Percentiles rank a stretch among this genome's conserved stretches.
phyloP scores from a whole-genome alignment of 2,888 invertebrate species.

The Masnerella sp. region DNA sequence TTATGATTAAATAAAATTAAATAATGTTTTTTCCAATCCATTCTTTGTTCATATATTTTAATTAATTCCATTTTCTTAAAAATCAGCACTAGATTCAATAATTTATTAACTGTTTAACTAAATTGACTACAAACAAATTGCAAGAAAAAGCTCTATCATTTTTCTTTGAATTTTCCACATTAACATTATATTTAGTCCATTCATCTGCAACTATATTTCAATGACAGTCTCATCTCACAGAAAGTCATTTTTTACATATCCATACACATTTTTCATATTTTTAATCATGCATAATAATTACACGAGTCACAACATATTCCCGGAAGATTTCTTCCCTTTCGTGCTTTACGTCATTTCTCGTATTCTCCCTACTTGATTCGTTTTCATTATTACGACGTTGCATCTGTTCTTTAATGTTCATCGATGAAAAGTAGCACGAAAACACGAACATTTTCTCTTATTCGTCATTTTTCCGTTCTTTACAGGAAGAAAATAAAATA shows the following conservation, averaged over 20 bases:
- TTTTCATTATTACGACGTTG: conserved; percentile 41
- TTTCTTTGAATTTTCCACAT: no score
- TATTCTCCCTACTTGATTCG: conserved; percentile 27
- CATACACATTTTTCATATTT: conserved; percentile 18
- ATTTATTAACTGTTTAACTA: no score
- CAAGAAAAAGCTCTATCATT: no score
- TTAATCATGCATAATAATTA: conserved; percentile 30
- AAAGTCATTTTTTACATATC: background rate
- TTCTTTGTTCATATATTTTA: no score
- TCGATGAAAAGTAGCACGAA: conserved; percentile 25
- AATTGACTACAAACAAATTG: no score
- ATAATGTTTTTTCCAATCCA: no score
- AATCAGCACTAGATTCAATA: no score
- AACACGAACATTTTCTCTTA: conserved; percentile 1
- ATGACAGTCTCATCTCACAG: no score
- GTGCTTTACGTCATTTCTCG: background rate
- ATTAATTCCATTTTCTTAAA: no score
- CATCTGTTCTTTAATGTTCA: conserved; percentile 14
- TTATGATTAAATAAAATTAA: no score
- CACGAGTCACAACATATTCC: background rate
- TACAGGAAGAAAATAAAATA: conserved; percentile 18
- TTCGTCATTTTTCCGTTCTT: conserved; percentile 3
- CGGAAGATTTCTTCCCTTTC: background rate
- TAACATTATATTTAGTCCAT: no score
- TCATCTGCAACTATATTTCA: no score